phyloP scores from a whole-genome alignment of 2,888 invertebrate species.

The Diloba caeruleocephala region DNA sequence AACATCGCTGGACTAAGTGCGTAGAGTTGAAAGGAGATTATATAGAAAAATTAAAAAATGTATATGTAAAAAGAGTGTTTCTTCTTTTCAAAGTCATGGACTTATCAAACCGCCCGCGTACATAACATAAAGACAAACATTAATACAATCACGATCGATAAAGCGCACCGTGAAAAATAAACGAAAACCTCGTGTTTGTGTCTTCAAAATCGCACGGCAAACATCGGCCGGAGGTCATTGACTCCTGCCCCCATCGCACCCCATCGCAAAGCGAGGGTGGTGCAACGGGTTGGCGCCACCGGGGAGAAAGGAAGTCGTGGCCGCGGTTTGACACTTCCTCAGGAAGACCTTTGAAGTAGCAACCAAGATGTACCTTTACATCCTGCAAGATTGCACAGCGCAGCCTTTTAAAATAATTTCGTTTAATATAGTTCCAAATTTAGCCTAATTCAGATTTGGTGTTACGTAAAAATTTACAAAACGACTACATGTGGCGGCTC shows the following conservation, averaged over 20 bases:
- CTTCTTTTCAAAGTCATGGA: no score
- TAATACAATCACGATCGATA: slow-evolving; percentile 70
- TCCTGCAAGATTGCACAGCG: slow-evolving; percentile 47
- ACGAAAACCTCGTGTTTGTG: slow-evolving; percentile 80
- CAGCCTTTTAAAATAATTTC: slow-evolving; percentile 29
- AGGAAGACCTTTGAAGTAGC: slow-evolving; percentile 86
- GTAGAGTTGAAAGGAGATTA: no score
- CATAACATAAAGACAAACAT: slow-evolving; percentile 55
- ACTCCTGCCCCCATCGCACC: slow-evolving; percentile 72
- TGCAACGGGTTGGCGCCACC: slow-evolving; percentile 59
- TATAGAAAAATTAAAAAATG: no score
- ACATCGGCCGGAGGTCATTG: slow-evolving; percentile 79
- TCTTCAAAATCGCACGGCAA: slow-evolving; percentile 85
- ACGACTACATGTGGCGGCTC: not conserved
- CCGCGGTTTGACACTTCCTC: slow-evolving; percentile 88
- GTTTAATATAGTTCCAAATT: slow-evolving; percentile 22
- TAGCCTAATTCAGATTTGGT: slow-evolving; percentile 8
- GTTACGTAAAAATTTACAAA: not conserved
- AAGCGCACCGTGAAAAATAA: slow-evolving; percentile 75
- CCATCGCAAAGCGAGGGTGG: slow-evolving; percentile 60
- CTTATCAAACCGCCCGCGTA: no score
- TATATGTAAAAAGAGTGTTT: no score
- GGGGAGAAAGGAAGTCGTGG: slow-evolving; percentile 78
- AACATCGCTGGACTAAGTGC: no score
- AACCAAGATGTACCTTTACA: slow-evolving; percentile 65